Percentiles rank a stretch among this genome's conserved stretches.
Conservation (phyloP, 2,888 invertebrate genomes). For the Melipona beecheii region DNA sequence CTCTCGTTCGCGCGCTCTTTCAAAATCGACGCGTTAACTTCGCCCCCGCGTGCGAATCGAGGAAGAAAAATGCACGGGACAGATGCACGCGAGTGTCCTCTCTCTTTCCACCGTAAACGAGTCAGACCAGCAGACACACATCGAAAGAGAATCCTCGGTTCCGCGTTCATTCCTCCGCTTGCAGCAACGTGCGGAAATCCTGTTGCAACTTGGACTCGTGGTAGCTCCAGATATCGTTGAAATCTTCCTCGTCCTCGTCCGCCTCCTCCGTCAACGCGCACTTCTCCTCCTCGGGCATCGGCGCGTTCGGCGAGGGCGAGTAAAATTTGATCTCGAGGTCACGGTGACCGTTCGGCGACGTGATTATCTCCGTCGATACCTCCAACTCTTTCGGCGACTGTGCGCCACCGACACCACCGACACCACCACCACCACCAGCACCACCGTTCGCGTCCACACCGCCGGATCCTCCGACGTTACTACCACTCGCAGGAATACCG, state of each 20-base stretch:
- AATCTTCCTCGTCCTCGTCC: conserved; percentile 76
- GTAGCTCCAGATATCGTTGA: conserved; percentile 82
- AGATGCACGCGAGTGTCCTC: neutral
- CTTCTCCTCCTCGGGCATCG: conserved; percentile 78
- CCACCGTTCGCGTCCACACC: conserved; percentile 30
- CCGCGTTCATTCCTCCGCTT: conserved; percentile 80
- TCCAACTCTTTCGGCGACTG: conserved; percentile 85
- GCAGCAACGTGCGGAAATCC: conserved; percentile 81
- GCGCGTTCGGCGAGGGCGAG: conserved; percentile 86
- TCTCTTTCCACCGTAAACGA: conserved; percentile 28
- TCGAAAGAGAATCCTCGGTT: conserved; percentile 1
- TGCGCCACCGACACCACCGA: conserved; percentile 2
- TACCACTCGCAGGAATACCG: conserved; percentile 42
- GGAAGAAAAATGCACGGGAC: neutral
- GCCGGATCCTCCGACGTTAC: conserved; percentile 59
- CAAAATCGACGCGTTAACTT: no score
- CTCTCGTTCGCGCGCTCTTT: conserved; percentile 5
- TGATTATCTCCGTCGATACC: conserved; percentile 91
- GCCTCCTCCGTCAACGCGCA: conserved; percentile 67
- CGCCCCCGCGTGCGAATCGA: neutral
- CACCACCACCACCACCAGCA: no score
- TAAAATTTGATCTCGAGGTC: conserved; percentile 85
- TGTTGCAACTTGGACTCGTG: conserved; percentile 82
- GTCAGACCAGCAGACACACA: conserved; percentile 11
- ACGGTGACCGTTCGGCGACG: conserved; percentile 85